Conservation (phyloP, 2,797 vertebrate genomes). For the Anguilla marmorata region DNA sequence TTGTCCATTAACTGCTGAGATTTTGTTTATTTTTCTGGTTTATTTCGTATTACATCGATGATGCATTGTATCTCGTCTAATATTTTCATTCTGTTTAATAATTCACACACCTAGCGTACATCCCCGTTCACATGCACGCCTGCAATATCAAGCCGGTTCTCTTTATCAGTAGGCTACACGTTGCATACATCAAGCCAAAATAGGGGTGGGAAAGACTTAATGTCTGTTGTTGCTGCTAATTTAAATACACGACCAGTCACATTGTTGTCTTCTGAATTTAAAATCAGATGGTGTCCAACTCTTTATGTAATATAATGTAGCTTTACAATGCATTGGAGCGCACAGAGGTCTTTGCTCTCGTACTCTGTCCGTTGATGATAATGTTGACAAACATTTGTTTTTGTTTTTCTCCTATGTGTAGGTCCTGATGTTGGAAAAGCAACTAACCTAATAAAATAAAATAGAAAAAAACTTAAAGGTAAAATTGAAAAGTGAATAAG, state of each 20-base stretch:
- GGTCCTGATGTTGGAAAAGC: conserved; percentile 2
- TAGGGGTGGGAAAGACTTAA: no score
- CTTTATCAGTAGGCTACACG: background rate
- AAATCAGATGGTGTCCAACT: background rate
- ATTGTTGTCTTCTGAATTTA: background rate
- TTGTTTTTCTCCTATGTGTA: conserved; percentile 14
- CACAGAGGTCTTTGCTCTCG: background rate
- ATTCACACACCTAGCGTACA: background rate
- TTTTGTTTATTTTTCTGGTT: background rate
- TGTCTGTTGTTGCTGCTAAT: no score
- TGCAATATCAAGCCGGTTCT: background rate
- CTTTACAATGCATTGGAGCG: background rate
- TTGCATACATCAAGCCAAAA: background rate
- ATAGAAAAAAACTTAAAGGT: background rate
- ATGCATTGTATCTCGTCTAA: background rate
- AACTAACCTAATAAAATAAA: background rate
- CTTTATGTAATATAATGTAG: background rate
- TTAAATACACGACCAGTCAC: no score
- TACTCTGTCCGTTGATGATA: background rate
- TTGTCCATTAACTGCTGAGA: background rate
- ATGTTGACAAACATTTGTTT: background rate
- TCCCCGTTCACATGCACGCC: background rate
- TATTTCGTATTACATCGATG: background rate
- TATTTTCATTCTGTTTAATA: background rate
- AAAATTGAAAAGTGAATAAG: background rate